Evolutionary conservation across 30 jellyfish, hydroid and myxozoan species (phyloP), one percentile per base, ranked within the genome.

Genomic region (Morbakka virulenta): DNA sequence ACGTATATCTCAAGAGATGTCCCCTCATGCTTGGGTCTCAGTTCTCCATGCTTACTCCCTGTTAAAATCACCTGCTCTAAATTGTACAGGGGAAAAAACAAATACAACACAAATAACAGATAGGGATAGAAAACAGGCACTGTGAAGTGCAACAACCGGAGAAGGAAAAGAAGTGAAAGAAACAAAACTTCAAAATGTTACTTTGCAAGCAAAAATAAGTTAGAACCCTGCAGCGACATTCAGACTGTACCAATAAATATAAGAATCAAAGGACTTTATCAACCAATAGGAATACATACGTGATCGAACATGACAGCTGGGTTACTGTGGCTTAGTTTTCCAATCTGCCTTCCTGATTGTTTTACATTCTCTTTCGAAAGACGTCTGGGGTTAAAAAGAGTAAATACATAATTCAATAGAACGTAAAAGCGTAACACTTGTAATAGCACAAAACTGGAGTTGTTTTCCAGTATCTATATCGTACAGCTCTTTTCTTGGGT

Each of bases 281-380:
- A 26, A 26, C 28, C 31, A 69, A 70, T 1, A 24, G 11, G 17
- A 14, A 4, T 64, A 69, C 94, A 47, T 78, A 93, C 96, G 49
- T 83, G 95, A 21, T 86, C 97, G 74, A 93, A 87, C 13, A 93
- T 73, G 2, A 93, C 76, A 4, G 95, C 95, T 21, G 99, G 99
- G 69, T 84, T 93, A 57, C 92, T 87, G 83, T 93, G 99, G 50
- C 97, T 85, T 33, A 94, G 74, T 75, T 93, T 93, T 57, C 97
- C 99, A 74, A 93, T 86, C 65, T 93, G 99, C 31, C 99, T 85
- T 13, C 99, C 99, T 36, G 94, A 86, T 14, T 87, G 96, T 52
- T 86, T 86, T 48, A 93, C 95, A 64, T 86, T 93, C 64, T 93
- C 99, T 31, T 83, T 85, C 6, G 99, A 80, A 21, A 93, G 86